These are phyloP conservation scores for Bombus vancouverensis DNA, from an alignment of 1,140 invertebrate species.

Conservation along the genomic window DNA sequence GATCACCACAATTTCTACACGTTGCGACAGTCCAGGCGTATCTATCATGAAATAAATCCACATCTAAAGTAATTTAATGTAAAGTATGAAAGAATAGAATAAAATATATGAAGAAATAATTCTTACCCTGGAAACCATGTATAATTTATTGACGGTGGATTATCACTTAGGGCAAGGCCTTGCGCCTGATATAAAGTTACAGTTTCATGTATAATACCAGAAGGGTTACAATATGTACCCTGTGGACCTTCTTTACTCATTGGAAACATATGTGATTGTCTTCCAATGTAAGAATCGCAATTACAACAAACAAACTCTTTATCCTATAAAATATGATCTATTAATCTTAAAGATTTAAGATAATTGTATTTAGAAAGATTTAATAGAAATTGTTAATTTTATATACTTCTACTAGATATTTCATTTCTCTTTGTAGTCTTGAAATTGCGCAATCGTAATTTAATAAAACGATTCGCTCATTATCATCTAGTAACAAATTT, in stretches of 20 bases:
- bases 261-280: conserved; percentile 89
- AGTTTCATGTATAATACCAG: conserved; percentile 91
- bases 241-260: conserved; percentile 92
- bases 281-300: conserved; percentile 85
- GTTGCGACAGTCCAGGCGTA: conserved; percentile 88
- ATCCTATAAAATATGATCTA: conserved; percentile 68
- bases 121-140: conserved; percentile 94
- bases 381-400: conserved; percentile 9
- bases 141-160: conserved; percentile 86
- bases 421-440: conserved; percentile 86
- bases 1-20: conserved; percentile 86
- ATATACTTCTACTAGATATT: conserved; percentile 85
- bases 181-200: conserved; percentile 88
- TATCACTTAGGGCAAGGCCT: conserved; percentile 84
- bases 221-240: conserved; percentile 91
- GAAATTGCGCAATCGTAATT: conserved; percentile 86
- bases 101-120: conserved; percentile 30
- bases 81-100: background rate
- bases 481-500: conserved; percentile 87
- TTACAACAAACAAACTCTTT: conserved; percentile 86
- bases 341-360: background rate
- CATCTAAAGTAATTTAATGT: background rate
- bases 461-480: conserved; percentile 85
- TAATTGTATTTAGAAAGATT: background rate
- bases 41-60: background rate